phyloP scores from a whole-genome alignment of 1,140 invertebrate genomes.

The Cheumatopsyche charites region DNA sequence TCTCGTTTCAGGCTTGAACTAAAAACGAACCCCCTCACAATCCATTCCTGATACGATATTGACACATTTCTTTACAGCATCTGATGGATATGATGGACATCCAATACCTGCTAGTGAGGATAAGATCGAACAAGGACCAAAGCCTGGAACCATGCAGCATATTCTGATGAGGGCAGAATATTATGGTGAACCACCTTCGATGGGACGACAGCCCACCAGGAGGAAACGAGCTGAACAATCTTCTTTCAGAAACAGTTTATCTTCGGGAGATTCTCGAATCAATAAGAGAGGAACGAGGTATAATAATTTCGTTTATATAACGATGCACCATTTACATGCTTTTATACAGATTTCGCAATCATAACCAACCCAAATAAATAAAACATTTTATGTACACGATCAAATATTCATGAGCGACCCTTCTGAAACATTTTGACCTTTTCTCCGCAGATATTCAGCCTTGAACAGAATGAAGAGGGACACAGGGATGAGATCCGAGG shows the following conservation, averaged over 20 bases:
- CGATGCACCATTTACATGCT: background rate
- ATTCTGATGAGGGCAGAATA: conserved; percentile 60
- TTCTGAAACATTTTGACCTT: no score
- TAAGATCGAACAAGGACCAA: background rate
- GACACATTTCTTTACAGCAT: background rate
- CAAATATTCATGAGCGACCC: no score
- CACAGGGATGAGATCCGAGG: conserved; percentile 59
- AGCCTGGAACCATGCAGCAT: conserved; percentile 55
- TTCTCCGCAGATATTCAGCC: conserved; percentile 42
- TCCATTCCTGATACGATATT: no score
- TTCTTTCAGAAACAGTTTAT: conserved; percentile 1
- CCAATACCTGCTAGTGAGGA: conserved; percentile 40
- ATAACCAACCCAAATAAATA: no score
- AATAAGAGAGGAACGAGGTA: conserved; percentile 32
- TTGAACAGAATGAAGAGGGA: conserved; percentile 53
- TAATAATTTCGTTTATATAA: background rate
- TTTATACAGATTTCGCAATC: background rate
- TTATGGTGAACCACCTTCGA: conserved; percentile 60
- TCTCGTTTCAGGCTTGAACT: no score
- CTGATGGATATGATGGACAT: conserved; percentile 42
- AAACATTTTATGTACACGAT: no score
- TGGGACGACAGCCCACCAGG: conserved; percentile 53
- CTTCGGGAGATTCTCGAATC: background rate
- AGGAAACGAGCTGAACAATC: conserved; percentile 38
- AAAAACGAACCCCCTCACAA: no score